Conservation (phyloP, 2,113 vertebrate species). For the Alexandromys fortis region DNA sequence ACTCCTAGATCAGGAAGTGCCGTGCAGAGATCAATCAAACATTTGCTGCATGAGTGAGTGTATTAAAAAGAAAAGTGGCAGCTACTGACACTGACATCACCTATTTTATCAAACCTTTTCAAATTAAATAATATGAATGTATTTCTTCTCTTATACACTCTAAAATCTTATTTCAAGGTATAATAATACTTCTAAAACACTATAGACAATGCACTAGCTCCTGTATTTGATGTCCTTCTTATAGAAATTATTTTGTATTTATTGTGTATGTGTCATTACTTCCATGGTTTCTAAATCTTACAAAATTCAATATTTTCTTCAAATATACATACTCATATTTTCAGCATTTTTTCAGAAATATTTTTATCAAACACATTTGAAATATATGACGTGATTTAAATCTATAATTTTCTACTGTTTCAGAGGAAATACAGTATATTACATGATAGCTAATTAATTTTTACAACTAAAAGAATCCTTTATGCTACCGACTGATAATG, state of each 20-base stretch:
- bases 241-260: not conserved
- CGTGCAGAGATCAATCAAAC: not conserved
- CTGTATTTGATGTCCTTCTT: not conserved
- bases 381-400: not conserved
- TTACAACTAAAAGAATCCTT: not conserved
- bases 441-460: not conserved
- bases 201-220: not conserved
- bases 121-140: not conserved
- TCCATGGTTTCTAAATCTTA: not conserved
- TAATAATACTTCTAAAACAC: not conserved
- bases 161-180: not conserved
- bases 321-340: not conserved
- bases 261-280: not conserved
- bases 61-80: not conserved
- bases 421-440: not conserved
- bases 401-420: not conserved
- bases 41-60: not conserved
- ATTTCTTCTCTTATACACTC: not conserved
- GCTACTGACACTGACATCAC: not conserved
- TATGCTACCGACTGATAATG: not conserved
- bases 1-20: not conserved
- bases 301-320: not conserved
- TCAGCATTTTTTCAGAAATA: not conserved
- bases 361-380: not conserved
- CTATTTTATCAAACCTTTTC: not conserved